A percentile compares a stretch with the other conserved stretches of the same genome.
Evolutionary conservation across 2,888 invertebrate genomes (phyloP).

Genomic region (Agonopterix alstromeriana): DNA sequence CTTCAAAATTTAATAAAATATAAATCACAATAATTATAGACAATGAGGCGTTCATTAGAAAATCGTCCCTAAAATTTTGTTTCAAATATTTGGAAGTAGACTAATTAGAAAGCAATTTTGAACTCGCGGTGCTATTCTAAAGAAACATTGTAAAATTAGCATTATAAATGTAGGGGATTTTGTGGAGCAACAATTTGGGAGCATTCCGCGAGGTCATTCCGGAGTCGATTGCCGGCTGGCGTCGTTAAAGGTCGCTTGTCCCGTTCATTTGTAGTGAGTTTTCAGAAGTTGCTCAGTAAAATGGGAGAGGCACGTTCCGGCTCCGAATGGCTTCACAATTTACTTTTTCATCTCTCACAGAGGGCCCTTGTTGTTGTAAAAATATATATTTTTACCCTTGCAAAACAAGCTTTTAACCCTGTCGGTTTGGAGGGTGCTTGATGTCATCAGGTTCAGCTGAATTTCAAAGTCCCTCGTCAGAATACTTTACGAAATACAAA

Average conservation of each 20-base stretch:
- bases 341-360: slow-evolving; percentile 31
- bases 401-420: slow-evolving; percentile 28
- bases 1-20: too few species aligned
- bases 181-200: slow-evolving; percentile 1
- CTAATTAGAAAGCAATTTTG: slow-evolving; percentile 7
- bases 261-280: slow-evolving; percentile 21
- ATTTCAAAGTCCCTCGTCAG: slow-evolving; percentile 24
- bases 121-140: not conserved
- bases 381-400: slow-evolving; percentile 24
- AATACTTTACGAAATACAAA: slow-evolving; percentile 27
- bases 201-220: not conserved
- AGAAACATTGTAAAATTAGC: slow-evolving; percentile 10
- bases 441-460: slow-evolving; percentile 25
- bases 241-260: slow-evolving; percentile 27
- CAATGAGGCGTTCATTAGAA: not conserved
- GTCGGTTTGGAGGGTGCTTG: slow-evolving; percentile 25
- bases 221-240: slow-evolving; percentile 7
- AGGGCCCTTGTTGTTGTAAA: slow-evolving; percentile 14
- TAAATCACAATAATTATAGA: too few species aligned
- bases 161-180: slow-evolving; percentile 15
- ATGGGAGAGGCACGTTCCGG: slow-evolving; percentile 12
- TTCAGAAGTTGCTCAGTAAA: slow-evolving; percentile 20
- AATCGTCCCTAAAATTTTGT: not conserved
- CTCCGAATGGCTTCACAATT: slow-evolving; percentile 26
- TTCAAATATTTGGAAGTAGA: not conserved